Evolutionary conservation across 2,113 vertebrate species (phyloP).

Genomic region (Notothenia coriiceps): DNA sequence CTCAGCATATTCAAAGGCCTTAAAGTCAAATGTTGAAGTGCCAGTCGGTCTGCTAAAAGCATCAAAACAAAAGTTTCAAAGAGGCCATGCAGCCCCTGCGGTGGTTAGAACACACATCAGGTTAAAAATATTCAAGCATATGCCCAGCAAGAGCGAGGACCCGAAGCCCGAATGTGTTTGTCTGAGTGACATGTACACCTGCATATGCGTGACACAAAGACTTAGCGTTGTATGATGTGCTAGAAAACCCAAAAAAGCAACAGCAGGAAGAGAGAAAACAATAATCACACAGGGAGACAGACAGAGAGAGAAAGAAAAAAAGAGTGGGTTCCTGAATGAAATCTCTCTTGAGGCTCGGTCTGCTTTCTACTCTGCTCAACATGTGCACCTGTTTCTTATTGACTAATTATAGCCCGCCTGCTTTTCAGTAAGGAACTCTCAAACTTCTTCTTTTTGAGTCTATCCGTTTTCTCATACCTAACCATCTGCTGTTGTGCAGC

Average conservation of each 20-base stretch:
- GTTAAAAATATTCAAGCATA: constrained; percentile 74
- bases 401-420: constrained; percentile 63
- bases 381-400: constrained; percentile 65
- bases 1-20: background rate
- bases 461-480: constrained; percentile 51
- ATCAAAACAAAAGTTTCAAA: constrained; percentile 48
- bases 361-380: constrained; percentile 37
- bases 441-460: constrained; percentile 68
- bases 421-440: constrained; percentile 72
- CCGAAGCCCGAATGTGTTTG: background rate
- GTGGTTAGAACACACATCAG: constrained; percentile 16
- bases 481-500: constrained; percentile 60
- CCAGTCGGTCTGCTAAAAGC: constrained; percentile 7
- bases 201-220: constrained; percentile 32
- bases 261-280: constrained; percentile 64
- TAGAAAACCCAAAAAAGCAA: constrained; percentile 35
- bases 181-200: constrained; percentile 45
- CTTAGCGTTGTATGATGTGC: constrained; percentile 8
- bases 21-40: constrained; percentile 7
- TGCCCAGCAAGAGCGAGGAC: constrained; percentile 24
- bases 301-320: constrained; percentile 37
- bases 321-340: constrained; percentile 61
- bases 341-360: constrained; percentile 60
- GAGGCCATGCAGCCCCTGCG: constrained; percentile 1
- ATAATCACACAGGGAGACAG: constrained; percentile 54